Conservation (phyloP, 2,888 invertebrate genomes). For the Eutolmus rufibarbis region DNA sequence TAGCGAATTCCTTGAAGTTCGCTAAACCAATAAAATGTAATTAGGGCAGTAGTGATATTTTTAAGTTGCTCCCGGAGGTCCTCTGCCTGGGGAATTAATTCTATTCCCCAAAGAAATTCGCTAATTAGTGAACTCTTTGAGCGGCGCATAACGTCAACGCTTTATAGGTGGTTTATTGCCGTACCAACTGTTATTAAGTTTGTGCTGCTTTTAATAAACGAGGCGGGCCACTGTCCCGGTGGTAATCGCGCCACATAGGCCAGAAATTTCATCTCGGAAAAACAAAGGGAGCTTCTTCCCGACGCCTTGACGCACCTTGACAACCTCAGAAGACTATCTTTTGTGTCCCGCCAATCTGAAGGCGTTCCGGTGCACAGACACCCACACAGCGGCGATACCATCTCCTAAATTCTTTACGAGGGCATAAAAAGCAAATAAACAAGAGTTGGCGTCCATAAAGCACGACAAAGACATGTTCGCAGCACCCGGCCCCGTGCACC, state of each 20-base stretch:
- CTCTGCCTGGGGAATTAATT: neutral
- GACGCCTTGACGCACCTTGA: neutral
- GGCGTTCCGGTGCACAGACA: neutral
- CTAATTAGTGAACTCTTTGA: neutral
- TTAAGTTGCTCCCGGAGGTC: neutral
- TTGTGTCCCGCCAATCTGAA: neutral
- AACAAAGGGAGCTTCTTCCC: neutral
- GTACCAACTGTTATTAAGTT: neutral
- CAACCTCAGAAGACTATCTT: neutral
- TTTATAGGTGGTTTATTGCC: neutral
- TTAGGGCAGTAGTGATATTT: neutral
- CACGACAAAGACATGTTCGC: constrained; percentile 9
- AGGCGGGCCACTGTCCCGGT: neutral
- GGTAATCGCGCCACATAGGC: neutral
- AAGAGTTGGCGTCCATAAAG: constrained; percentile 11
- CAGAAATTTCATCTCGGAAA: neutral
- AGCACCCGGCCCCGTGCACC: neutral
- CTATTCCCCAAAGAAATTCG: neutral
- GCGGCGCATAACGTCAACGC: neutral
- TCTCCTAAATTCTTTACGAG: constrained; percentile 42
- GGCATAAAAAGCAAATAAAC: constrained; percentile 42
- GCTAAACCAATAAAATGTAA: neutral
- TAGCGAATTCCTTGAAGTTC: neutral
- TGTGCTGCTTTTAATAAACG: neutral
- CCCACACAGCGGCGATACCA: constrained; percentile 2